Evolutionary conservation across 1,140 invertebrate genomes (phyloP).

Genomic region (Palaemon carinicauda): DNA sequence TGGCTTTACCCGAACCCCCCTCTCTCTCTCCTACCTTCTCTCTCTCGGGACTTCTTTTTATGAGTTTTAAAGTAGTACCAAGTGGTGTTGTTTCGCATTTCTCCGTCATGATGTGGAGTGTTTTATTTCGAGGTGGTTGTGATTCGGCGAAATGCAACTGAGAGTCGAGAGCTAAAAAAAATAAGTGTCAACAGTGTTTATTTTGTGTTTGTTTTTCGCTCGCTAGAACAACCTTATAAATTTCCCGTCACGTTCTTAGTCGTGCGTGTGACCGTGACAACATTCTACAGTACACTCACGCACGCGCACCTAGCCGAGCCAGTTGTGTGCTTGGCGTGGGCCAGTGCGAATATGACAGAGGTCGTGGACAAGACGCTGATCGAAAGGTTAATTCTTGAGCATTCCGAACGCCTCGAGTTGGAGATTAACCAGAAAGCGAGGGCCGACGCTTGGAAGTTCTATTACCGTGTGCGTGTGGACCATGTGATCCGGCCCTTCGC

Average conservation of each 20-base stretch:
- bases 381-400: conserved; percentile 59
- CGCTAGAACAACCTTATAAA: conserved; percentile 57
- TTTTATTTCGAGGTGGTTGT: conserved; percentile 4
- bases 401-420: conserved; percentile 59
- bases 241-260: conserved; percentile 57
- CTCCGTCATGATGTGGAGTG: conserved; percentile 32
- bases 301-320: conserved; percentile 56
- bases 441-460: conserved; percentile 59
- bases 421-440: conserved; percentile 59
- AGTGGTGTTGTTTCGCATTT: conserved; percentile 40
- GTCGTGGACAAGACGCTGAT: conserved; percentile 60
- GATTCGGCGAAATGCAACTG: neutral
- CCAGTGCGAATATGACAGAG: conserved; percentile 59
- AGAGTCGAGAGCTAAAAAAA: neutral
- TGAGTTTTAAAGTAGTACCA: conserved; percentile 40
- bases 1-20: too few relatives aligned
- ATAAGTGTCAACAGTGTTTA: neutral
- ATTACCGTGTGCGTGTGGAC: conserved; percentile 59
- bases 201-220: conserved; percentile 9
- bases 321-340: conserved; percentile 57
- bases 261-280: conserved; percentile 56
- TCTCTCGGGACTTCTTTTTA: conserved; percentile 45
- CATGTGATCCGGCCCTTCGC: conserved; percentile 57
- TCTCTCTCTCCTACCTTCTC: neutral
- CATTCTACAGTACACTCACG: conserved; percentile 59